Evolutionary conservation across 2,797 vertebrate species (phyloP), one percentile per base, ranked within the genome.

Genomic region (Clarias fuscus): DNA sequence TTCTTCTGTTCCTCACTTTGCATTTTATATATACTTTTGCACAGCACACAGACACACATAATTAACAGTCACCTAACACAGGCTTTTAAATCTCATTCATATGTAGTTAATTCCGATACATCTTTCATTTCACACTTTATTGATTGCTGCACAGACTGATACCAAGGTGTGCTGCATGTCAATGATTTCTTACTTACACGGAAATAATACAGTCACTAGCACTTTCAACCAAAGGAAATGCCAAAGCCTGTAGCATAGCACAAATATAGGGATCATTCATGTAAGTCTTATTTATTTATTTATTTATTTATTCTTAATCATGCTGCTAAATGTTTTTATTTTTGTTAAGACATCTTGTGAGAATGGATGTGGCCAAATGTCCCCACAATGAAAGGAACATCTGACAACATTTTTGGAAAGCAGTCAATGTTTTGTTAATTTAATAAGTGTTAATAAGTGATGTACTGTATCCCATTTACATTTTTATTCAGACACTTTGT

Each of bases 61-160:
- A 67, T 37, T 84, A 79, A 48, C 37, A 73, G 83, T 27, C 61
- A 56, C 4, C 40, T 85, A 27, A 77, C 30, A 88, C 53, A 70
- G 83, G 87, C 84, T 89, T 88, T 92, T 90, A 92, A 92, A 91
- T 93, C 91, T 91, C 72, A 76, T 79, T 90, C 91, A 90, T 37
- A 53, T 30, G 81, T 72, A 89, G 89, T 89, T 88, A 90, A 92
- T 93, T 93, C 94, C 91, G 1, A 91, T 92, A 94, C 24, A 40
- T 75, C 62, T 75, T 93, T 93, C 91, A 95, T 94, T 95, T 94
- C 91, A 93, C 93, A 93, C 89, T 88, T 93, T 93, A 94, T 94
- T 94, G 93, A 93, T 92, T 92, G 90, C 93, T 91, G 93, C 91
- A 92, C 91, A 73, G 40, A 53, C 72, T 53, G n/a, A 56, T 17